Evolutionary conservation across 2,888 invertebrate genomes (phyloP).

Genomic region (Stenurella melanura): DNA sequence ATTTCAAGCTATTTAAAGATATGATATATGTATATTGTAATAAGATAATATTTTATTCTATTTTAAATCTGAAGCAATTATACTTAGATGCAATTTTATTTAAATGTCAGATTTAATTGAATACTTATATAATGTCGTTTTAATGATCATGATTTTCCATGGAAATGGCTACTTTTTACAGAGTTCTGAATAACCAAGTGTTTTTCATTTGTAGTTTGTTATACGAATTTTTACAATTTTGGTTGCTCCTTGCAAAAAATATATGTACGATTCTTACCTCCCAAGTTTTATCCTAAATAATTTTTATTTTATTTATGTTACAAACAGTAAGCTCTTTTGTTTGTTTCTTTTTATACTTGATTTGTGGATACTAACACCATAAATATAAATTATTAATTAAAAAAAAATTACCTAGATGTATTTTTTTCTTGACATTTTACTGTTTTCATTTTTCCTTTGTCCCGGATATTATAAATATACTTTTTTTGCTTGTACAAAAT

Average conservation of each 20-base stretch:
- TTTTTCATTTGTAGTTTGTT: conserved; percentile 48
- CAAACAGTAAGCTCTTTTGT: conserved; percentile 45
- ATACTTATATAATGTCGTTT: conserved; percentile 18
- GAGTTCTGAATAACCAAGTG: conserved; percentile 54
- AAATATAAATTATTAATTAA: conserved; percentile 48
- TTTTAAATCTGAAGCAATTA: conserved; percentile 36
- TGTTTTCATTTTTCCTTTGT: conserved; percentile 48
- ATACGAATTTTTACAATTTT: conserved; percentile 44
- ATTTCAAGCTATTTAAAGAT: conserved; percentile 28
- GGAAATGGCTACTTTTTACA: conserved; percentile 36
- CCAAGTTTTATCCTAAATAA: conserved; percentile 46
- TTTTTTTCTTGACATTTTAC: conserved; percentile 39
- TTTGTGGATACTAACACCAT: conserved; percentile 51
- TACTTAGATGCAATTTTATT: conserved; percentile 37
- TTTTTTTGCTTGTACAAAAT: conserved; percentile 61
- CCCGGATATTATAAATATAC: conserved; percentile 46
- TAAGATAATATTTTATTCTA: conserved; percentile 43
- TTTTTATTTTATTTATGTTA: conserved; percentile 52
- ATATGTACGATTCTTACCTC: conserved; percentile 45
- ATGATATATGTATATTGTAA: conserved; percentile 18
- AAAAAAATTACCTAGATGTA: conserved; percentile 44
- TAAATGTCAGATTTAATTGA: conserved; percentile 10
- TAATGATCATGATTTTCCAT: conserved; percentile 13
- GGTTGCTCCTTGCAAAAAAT: conserved; percentile 47
- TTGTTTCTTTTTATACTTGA: conserved; percentile 49